Conservation (phyloP, 2,888 invertebrate species). For the Oscheius sp. region DNA sequence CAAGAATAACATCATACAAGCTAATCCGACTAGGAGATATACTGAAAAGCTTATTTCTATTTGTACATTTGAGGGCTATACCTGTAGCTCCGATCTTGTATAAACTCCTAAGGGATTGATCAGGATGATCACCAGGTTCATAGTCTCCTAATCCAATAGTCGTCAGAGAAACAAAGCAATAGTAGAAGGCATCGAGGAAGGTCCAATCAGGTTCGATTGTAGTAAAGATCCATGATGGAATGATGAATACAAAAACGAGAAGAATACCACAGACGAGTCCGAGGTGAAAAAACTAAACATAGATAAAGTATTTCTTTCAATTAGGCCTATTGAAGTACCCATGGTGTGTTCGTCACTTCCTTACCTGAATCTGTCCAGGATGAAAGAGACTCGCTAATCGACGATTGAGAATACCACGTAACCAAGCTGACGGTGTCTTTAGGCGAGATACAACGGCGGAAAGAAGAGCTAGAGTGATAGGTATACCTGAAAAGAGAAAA, state of each 20-base stretch:
- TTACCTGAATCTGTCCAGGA: constrained; percentile 62
- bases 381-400: constrained; percentile 79
- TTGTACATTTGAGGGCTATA: constrained; percentile 66
- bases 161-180: constrained; percentile 88
- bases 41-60: constrained; percentile 73
- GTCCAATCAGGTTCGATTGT: constrained; percentile 77
- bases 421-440: constrained; percentile 80
- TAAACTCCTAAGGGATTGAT: constrained; percentile 81
- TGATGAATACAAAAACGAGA: constrained; percentile 78
- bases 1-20: constrained; percentile 84
- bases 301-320: neutral
- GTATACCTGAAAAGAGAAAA: constrained; percentile 77
- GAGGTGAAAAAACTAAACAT: constrained; percentile 79
- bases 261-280: constrained; percentile 75
- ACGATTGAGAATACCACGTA: constrained; percentile 80
- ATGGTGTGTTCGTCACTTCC: neutral
- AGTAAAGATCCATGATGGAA: constrained; percentile 82
- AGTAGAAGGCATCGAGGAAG: constrained; percentile 86
- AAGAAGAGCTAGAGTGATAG: constrained; percentile 84
- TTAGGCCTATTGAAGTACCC: neutral
- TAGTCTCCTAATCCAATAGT: constrained; percentile 88
- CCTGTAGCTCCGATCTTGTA: constrained; percentile 85
- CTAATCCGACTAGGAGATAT: constrained; percentile 83
- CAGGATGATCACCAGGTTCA: constrained; percentile 83
- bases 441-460: constrained; percentile 83